Evolutionary conservation across 2,888 invertebrate genomes (phyloP).

Genomic region (Epistrophella euchroma): DNA sequence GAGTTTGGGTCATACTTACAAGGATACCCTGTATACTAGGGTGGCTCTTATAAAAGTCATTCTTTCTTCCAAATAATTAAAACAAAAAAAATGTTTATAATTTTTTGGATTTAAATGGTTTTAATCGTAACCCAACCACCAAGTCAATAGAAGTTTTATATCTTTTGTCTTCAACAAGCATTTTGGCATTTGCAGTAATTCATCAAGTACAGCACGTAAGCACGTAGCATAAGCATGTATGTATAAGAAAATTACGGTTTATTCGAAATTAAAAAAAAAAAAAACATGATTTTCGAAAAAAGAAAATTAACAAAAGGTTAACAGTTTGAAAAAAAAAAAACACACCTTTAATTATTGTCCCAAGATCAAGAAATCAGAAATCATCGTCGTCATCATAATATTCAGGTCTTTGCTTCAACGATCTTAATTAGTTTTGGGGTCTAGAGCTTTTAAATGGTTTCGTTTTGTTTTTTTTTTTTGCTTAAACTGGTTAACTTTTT

Average conservation of each 20-base stretch:
- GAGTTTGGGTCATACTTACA: too few relatives aligned
- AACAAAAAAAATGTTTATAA: too few relatives aligned
- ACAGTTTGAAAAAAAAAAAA: neutral
- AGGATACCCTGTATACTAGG: too few relatives aligned
- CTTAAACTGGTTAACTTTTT: slow-evolving; percentile 2
- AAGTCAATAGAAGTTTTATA: too few relatives aligned
- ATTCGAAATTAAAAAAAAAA: neutral
- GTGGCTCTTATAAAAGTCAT: too few relatives aligned
- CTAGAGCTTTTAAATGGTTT: neutral
- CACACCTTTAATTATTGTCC: neutral
- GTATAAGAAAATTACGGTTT: neutral
- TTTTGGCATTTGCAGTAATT: neutral
- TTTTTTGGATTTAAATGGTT: too few relatives aligned
- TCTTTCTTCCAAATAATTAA: too few relatives aligned
- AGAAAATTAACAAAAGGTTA: neutral
- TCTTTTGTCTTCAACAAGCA: too few relatives aligned
- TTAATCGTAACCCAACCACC: too few relatives aligned
- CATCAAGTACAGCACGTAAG: neutral
- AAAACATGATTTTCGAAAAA: neutral
- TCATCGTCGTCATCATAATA: slow-evolving; percentile 7
- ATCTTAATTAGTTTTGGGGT: slow-evolving; percentile 5
- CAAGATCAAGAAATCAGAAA: neutral
- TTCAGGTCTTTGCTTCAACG: slow-evolving; percentile 5
- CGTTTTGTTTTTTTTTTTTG: neutral
- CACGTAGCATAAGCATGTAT: neutral